phyloP scores from a whole-genome alignment of 2,797 vertebrate species.

The Acanthornis magna region DNA sequence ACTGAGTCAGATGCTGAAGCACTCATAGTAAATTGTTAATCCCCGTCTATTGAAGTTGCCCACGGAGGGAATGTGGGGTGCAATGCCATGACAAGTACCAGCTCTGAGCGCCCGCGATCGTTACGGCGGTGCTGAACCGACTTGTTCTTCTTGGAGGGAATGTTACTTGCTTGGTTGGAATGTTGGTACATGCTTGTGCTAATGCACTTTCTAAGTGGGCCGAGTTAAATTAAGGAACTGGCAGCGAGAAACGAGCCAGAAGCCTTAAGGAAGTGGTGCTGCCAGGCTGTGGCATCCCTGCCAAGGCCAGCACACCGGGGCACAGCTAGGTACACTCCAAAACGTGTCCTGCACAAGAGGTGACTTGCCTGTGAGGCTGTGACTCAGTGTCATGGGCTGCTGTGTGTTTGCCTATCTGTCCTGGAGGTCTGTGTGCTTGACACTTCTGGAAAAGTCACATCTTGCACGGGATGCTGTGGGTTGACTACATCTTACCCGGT shows the following conservation, averaged over 20 bases:
- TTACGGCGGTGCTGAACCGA: not conserved
- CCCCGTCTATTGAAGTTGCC: not conserved
- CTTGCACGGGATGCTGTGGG: fast-evolving
- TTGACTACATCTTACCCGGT: fast-evolving
- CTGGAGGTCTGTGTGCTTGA: not conserved
- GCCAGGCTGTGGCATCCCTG: not conserved
- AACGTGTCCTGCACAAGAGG: not conserved
- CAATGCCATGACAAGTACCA: constrained; percentile 41
- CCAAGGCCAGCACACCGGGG: not conserved
- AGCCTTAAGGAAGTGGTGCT: constrained; percentile 20
- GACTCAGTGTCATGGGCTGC: constrained; percentile 1
- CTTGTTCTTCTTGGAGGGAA: constrained; percentile 35
- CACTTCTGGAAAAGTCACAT: not conserved
- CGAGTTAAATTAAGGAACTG: constrained; percentile 47
- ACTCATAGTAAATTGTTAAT: not conserved
- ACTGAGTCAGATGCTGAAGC: not conserved
- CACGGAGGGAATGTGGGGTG: constrained; percentile 23
- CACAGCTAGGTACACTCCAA: not conserved
- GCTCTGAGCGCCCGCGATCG: not conserved
- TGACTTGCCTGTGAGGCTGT: not conserved
- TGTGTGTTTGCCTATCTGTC: not conserved
- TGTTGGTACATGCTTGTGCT: constrained; percentile 32
- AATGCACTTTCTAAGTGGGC: constrained; percentile 2
- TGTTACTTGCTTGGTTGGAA: not conserved
- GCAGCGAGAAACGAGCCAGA: not conserved